Evolutionary conservation across 2,797 vertebrate genomes (phyloP), one percentile per base, ranked within the genome.

Genomic region (Enteromius argenteus): DNA sequence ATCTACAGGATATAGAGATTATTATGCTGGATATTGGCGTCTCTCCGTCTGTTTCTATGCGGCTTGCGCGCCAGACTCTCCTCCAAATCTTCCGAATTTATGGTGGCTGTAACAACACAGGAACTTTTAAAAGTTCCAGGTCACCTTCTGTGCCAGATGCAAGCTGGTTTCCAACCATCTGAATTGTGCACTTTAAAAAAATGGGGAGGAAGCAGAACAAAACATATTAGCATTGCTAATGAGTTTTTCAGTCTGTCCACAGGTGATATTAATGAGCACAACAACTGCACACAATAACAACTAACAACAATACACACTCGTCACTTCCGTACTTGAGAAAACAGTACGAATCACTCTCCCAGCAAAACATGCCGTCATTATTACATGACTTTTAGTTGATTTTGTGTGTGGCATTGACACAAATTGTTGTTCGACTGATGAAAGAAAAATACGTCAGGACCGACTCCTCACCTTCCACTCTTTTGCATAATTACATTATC

Each of bases 161-260:
- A 88, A 91, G 91, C 92, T 88, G 81, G 85, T 80, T 85, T 92
- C 87, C 90, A 92, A 87, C 90, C 89, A 90, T 91, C 87, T 90
- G 89, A 84, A 74, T 77, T 83, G 42, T 84, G 44, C 71, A 49
- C n/a, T 3, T 81, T 42, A 84, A 86, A 76, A 81, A 39, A 14
- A 5, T 17, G n/a, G 21, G 15, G 17, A 13, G 8, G n/a, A 69
- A 84, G 71, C 86, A 60, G 89, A 88, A 86, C 88, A 88, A 92
- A 64, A 5, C 37, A 79, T 84, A 89, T 86, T 92, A 89, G 90
- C 90, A 94, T 92, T 90, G 90, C 90, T 93, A 93, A 94, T 93
- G 90, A 94, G 91, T 83, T 84, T 73, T 82, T 84, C 42, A 67
- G 68, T 62, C 10, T 72, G 83, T 86, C 79, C 86, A 84, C 81